These are phyloP conservation scores for Sebastes aleutianus DNA, from an alignment of 2,797 vertebrate genomes.

Conservation along the genomic window DNA sequence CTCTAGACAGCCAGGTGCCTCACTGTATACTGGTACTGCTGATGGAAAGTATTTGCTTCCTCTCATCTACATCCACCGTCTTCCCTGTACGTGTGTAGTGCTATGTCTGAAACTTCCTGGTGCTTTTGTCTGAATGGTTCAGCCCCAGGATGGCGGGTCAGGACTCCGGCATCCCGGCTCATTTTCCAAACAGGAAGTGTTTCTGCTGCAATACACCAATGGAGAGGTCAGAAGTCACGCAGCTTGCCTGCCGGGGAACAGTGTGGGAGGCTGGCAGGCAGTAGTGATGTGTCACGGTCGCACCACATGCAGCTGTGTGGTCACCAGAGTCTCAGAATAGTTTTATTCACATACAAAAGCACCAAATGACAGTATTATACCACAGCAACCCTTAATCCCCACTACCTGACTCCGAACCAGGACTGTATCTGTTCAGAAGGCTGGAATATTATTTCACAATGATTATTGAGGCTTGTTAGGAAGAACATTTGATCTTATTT, in stretches of 20 bases:
- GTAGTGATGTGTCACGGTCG: slow-evolving; percentile 37
- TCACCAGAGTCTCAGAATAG: slow-evolving; percentile 12
- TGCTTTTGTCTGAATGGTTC: background rate
- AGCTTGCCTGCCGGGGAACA: background rate
- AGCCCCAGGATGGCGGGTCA: slow-evolving; percentile 18
- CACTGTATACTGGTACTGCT: background rate
- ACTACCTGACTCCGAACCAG: background rate
- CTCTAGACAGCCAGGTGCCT: background rate
- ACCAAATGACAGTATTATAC: background rate
- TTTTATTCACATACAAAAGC: background rate
- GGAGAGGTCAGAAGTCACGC: slow-evolving; percentile 42
- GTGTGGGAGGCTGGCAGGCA: slow-evolving; percentile 14
- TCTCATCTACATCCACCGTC: background rate
- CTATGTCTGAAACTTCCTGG: background rate
- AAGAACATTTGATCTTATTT: background rate
- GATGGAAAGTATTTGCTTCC: background rate
- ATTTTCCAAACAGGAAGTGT: slow-evolving; percentile 56
- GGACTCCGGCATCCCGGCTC: slow-evolving; percentile 7
- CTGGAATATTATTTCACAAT: background rate
- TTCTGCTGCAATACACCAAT: slow-evolving; percentile 10
- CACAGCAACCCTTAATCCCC: background rate
- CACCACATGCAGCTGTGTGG: slow-evolving; percentile 32
- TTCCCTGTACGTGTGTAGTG: fast-evolving
- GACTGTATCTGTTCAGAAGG: too few relatives aligned
- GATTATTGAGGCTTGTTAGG: background rate